These are phyloP conservation scores for Athrips mouffetella DNA, from an alignment of 2,888 invertebrate species.

Conservation along the genomic window DNA sequence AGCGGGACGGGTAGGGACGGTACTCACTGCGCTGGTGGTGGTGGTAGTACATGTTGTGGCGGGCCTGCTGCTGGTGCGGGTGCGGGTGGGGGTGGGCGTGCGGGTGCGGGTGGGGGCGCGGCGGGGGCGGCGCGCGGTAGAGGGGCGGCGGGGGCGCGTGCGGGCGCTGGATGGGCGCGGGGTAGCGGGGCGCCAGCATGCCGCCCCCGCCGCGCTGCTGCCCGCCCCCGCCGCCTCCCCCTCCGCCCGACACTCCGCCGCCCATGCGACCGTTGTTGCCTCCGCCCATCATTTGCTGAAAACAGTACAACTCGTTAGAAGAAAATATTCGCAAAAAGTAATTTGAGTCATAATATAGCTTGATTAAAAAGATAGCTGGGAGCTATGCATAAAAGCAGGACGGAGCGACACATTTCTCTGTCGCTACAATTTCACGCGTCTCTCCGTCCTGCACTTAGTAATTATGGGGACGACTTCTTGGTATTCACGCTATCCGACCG, in stretches of 20 bases:
- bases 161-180: slow-evolving; percentile 78
- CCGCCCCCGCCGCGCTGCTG: slow-evolving; percentile 49
- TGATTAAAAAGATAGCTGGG: too few species aligned
- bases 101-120: slow-evolving; percentile 32
- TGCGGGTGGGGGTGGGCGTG: slow-evolving; percentile 27
- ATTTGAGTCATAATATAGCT: too few species aligned
- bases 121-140: slow-evolving; percentile 41
- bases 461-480: too few species aligned
- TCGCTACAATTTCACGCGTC: too few species aligned
- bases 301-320: too few species aligned
- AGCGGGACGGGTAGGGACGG: background rate
- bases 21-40: slow-evolving; percentile 72
- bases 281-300: slow-evolving; percentile 55
- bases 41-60: slow-evolving; percentile 59
- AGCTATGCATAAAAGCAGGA: too few species aligned
- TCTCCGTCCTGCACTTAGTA: too few species aligned
- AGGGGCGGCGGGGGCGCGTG: slow-evolving; percentile 60
- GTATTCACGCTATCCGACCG: too few species aligned
- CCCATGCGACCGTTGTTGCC: slow-evolving; percentile 57
- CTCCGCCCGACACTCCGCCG: slow-evolving; percentile 45
- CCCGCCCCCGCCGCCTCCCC: slow-evolving; percentile 36
- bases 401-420: too few species aligned
- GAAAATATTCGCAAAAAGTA: too few species aligned
- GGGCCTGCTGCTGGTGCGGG: slow-evolving; percentile 32
- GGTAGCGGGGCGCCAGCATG: slow-evolving; percentile 66